Evolutionary conservation across 1,140 invertebrate species (phyloP), one percentile per base, ranked within the genome.

Genomic region (Drosophila navojoa): DNA sequence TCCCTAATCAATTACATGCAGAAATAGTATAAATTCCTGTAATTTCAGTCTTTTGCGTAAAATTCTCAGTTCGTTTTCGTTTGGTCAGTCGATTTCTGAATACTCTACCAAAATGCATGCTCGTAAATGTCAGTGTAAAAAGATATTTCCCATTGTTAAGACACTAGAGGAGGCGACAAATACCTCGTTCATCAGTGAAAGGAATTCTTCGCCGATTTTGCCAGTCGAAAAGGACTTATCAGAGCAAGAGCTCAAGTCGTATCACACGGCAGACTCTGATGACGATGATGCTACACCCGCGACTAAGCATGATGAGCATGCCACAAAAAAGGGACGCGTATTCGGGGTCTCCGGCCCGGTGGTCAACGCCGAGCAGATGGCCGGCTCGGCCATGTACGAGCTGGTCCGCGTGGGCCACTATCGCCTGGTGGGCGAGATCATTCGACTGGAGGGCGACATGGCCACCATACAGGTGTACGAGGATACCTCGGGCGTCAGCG

Each of bases 341-440:
- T 98, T 96, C 92, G 98, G 97, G 6, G 98, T 99, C 13, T 99
- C 98, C 53, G 98, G 98, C 73, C 98, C 98, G 93, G 91, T 93
- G 6, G 89, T 92, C 0, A 90, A 87, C 59, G 92, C 91, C 3
- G 78, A 90, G 25, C 69, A 75, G 13, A 92, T 92, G 92, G 52
- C 76, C 19, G 92, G 92, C 2, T 82, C 91, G 13, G 92, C 92
- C 27, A 93, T 93, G 92, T 96, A 95, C 93, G 96, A 96, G 84
- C 85, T 97, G 89, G 95, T 96, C 16, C 93, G 95, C 71, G 96
- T 96, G 4, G 95, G 96, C 15, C 94, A 96, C 80, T 92, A 93
- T 44, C 94, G 95, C 77, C 91, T 97, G 53, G 95, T 96, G 0
- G 96, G 96, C 22, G 96, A 96, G 92, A 96, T 96, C 73, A 96